Percentiles rank a stretch among this genome's conserved stretches.
Evolutionary conservation across 2,888 invertebrate species (phyloP).

Genomic region (Sarcophaga caerulescens): DNA sequence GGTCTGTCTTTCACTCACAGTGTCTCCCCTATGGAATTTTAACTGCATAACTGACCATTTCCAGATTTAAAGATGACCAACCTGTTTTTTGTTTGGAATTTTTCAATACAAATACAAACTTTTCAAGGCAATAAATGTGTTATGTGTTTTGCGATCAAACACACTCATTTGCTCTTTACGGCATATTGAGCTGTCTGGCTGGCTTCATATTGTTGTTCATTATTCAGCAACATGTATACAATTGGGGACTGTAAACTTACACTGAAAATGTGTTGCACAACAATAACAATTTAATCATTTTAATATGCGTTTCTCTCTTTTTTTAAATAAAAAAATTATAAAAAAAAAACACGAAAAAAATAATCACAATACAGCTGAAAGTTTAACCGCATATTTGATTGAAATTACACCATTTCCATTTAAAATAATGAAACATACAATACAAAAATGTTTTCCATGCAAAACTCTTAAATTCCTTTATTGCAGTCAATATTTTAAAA

Average conservation of each 20-base stretch:
- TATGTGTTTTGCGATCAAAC: neutral
- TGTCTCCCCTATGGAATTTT: neutral
- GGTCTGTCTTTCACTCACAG: neutral
- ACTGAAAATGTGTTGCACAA: neutral
- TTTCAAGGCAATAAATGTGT: slow-evolving; percentile 31
- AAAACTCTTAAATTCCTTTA: neutral
- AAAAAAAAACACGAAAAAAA: neutral
- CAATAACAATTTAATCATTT: neutral
- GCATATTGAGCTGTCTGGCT: neutral
- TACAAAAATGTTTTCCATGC: neutral
- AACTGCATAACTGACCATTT: neutral
- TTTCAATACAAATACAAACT: neutral
- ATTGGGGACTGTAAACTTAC: neutral
- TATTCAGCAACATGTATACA: neutral
- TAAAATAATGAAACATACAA: neutral
- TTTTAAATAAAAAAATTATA: neutral
- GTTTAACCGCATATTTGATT: neutral
- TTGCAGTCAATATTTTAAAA: no score
- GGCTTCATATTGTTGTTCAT: neutral
- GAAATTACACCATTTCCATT: neutral
- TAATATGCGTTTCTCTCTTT: neutral
- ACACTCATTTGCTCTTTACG: neutral
- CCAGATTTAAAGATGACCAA: slow-evolving; percentile 20
- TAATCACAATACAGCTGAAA: neutral
- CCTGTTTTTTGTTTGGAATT: neutral